phyloP scores from a whole-genome alignment of 1,140 invertebrate genomes.

The Trichoplusia ni region DNA sequence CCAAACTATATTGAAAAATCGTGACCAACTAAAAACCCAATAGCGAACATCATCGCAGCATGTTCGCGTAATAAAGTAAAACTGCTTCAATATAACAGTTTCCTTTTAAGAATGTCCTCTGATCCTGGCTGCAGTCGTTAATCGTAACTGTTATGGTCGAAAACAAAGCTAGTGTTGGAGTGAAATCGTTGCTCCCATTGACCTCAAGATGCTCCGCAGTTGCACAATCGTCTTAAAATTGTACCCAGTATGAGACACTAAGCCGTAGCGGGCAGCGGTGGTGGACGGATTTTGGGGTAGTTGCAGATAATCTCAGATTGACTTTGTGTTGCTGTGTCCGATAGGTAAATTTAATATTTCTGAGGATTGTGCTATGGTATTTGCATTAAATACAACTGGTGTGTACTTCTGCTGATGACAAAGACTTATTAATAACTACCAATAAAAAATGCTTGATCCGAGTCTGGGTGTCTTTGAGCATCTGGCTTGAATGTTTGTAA shows the following conservation, averaged over 20 bases:
- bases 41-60: not conserved
- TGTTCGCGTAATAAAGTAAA: conserved; percentile 7
- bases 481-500: no score
- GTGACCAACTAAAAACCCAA: not conserved
- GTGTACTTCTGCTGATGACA: no score
- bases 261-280: not conserved
- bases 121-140: conserved; percentile 26
- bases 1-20: no score
- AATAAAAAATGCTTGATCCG: no score
- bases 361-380: no score
- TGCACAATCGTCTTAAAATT: conserved; percentile 33
- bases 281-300: not conserved
- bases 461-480: no score
- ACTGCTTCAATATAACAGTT: not conserved
- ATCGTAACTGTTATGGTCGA: conserved; percentile 36
- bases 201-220: conserved; percentile 35
- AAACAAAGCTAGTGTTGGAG: conserved; percentile 29
- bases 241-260: not conserved
- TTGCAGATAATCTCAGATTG: no score
- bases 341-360: no score
- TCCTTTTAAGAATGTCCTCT: conserved; percentile 19
- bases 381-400: no score
- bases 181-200: conserved; percentile 45
- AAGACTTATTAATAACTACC: no score
- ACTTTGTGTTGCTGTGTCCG: no score